A percentile compares a stretch with the other conserved stretches of the same genome.
Conservation (phyloP, 2,113 vertebrate species). For the Silurus asotus region DNA sequence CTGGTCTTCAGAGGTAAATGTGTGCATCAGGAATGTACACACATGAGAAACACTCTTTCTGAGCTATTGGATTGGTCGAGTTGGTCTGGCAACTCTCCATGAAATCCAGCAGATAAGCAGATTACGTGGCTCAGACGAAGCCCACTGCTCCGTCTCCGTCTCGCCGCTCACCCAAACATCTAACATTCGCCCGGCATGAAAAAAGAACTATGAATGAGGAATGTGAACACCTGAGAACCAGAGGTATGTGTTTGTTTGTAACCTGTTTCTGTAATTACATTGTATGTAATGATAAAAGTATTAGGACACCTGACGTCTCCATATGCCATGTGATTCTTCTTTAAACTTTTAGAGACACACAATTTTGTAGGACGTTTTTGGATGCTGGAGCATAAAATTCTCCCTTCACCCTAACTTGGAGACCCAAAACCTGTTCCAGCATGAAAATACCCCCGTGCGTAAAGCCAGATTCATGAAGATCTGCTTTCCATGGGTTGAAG, state of each 20-base stretch:
- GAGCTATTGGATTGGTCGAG: slow-evolving; percentile 28
- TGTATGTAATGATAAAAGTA: too few species aligned
- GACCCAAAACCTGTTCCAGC: too few species aligned
- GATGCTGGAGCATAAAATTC: too few species aligned
- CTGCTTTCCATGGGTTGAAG: too few species aligned
- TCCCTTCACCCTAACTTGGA: too few species aligned
- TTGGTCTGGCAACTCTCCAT: neutral
- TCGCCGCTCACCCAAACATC: slow-evolving; percentile 1
- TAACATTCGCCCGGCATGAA: neutral
- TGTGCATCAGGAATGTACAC: neutral
- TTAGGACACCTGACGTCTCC: too few species aligned
- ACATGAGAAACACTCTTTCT: neutral
- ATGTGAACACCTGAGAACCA: neutral
- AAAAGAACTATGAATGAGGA: neutral
- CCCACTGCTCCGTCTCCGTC: neutral
- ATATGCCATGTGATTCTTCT: too few species aligned
- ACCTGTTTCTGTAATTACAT: neutral
- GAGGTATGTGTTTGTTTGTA: slow-evolving; percentile 7
- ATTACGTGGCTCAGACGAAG: slow-evolving; percentile 36
- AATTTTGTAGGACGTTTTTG: too few species aligned
- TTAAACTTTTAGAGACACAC: too few species aligned
- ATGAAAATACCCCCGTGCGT: too few species aligned
- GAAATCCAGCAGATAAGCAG: slow-evolving; percentile 49
- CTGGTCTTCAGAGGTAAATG: neutral
- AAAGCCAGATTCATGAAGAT: too few species aligned